Evolutionary conservation across 2,797 vertebrate species (phyloP).

Genomic region (Pyrocephalus nanus): DNA sequence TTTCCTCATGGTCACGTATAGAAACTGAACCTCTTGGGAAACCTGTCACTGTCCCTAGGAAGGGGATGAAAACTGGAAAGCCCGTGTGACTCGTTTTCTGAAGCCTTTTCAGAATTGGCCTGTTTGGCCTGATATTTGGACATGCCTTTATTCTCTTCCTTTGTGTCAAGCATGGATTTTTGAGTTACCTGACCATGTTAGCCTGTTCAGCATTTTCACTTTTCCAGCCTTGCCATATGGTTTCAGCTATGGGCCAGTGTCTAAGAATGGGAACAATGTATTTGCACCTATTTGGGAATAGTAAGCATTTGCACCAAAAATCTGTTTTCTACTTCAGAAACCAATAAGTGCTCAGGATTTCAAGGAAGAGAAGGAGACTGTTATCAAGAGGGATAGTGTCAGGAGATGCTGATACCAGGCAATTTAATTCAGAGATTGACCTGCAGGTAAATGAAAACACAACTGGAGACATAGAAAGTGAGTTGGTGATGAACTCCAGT

Average conservation of each 20-base stretch:
- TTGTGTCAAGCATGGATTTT: not conserved
- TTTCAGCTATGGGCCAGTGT: not conserved
- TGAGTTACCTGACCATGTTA: not conserved
- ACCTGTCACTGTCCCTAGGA: not conserved
- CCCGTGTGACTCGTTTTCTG: accelerated
- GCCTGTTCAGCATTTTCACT: not conserved
- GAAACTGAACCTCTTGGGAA: not conserved
- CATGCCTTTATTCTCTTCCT: not conserved
- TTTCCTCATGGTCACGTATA: accelerated
- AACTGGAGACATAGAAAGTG: not conserved
- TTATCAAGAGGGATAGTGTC: not conserved
- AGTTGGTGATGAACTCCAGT: not conserved
- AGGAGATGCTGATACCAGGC: not conserved
- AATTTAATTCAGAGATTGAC: not conserved
- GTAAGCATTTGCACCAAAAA: not conserved
- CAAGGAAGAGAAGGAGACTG: not conserved
- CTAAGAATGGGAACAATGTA: not conserved
- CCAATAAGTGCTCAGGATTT: not conserved
- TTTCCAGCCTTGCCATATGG: not conserved
- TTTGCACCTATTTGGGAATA: not conserved
- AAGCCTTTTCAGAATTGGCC: not conserved
- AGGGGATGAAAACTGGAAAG: not conserved
- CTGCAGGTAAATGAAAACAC: not conserved
- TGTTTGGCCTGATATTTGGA: not conserved
- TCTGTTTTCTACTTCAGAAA: not conserved